Conservation (phyloP, 1,140 invertebrate genomes). For the Drosophila tsacasi region DNA sequence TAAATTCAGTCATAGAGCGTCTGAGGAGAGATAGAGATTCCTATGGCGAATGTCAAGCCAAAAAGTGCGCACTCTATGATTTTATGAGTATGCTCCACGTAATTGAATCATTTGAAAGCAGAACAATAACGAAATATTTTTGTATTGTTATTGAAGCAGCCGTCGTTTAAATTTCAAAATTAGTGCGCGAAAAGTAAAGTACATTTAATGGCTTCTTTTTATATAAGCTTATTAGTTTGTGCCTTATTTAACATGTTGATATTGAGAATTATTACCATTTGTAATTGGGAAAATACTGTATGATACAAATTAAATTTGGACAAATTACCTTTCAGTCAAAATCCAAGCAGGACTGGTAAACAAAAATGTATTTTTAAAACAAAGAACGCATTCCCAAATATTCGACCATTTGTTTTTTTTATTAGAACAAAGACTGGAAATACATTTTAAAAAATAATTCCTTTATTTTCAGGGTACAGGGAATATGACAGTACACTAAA, state of each 20-base stretch:
- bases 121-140: constrained; percentile 28
- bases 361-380: constrained; percentile 18
- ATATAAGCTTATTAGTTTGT: neutral
- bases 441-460: neutral
- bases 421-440: constrained; percentile 19
- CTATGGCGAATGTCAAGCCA: constrained; percentile 58
- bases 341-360: neutral
- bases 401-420: constrained; percentile 5
- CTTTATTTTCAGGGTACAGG: neutral
- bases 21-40: constrained; percentile 64
- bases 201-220: constrained; percentile 3
- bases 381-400: constrained; percentile 9
- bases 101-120: constrained; percentile 31
- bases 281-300: neutral
- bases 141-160: constrained; percentile 6
- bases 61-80: constrained; percentile 36
- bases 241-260: neutral
- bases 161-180: constrained; percentile 19
- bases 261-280: neutral
- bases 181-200: neutral
- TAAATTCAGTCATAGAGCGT: constrained; percentile 50
- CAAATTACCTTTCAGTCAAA: constrained; percentile 11
- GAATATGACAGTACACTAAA: neutral
- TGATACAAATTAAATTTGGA: neutral
- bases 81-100: constrained; percentile 10